phyloP scores from a whole-genome alignment of 2,113 vertebrate species.

The Megatriorchis doriae region DNA sequence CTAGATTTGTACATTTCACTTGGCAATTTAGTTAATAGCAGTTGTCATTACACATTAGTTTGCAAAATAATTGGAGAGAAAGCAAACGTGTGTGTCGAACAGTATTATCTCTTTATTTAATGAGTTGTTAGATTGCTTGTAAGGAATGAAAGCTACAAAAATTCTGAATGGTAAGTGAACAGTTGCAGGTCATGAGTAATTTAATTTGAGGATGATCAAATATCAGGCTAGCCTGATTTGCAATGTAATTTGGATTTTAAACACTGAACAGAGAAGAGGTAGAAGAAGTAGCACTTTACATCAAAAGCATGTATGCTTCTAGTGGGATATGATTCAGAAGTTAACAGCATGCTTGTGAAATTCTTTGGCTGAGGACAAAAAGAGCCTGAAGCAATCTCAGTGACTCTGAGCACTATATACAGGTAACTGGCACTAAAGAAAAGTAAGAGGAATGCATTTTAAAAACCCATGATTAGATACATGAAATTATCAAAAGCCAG shows the following conservation, averaged over 20 bases:
- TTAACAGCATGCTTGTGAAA: neutral
- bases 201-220: neutral
- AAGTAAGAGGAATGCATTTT: neutral
- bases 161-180: neutral
- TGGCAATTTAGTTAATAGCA: conserved; percentile 3
- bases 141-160: neutral
- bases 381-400: neutral
- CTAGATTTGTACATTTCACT: conserved; percentile 40
- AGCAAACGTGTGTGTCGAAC: neutral
- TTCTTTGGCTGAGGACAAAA: neutral
- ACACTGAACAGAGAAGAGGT: neutral
- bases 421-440: neutral
- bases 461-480: neutral
- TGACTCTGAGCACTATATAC: neutral
- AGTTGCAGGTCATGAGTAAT: neutral
- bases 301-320: neutral
- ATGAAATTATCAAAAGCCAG: neutral
- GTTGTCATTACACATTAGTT: conserved; percentile 3
- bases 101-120: conserved; percentile 5
- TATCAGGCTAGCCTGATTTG: neutral
- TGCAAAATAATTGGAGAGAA: conserved; percentile 17
- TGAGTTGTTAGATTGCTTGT: neutral
- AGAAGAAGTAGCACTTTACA: neutral
- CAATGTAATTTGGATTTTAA: neutral
- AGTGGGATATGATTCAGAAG: neutral